Conservation (phyloP, 2,797 vertebrate species). For the Diplodus sargus region DNA sequence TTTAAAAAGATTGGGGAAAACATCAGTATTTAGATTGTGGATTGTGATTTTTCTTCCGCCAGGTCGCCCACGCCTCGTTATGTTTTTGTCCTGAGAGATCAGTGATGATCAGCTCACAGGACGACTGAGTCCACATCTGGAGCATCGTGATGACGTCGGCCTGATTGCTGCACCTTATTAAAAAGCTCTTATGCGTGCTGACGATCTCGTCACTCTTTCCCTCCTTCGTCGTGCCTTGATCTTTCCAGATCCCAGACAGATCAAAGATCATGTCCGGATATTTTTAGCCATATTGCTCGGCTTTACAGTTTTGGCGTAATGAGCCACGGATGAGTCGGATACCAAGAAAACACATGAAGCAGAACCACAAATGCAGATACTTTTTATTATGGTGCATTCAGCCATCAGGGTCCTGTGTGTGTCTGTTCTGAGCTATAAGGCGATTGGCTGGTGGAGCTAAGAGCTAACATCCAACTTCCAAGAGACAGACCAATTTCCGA, state of each 20-base stretch:
- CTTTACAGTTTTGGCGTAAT: not conserved
- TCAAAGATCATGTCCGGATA: not conserved
- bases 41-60: no score
- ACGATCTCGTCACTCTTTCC: not conserved
- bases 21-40: no score
- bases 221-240: not conserved
- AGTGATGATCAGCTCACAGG: not conserved
- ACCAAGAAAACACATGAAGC: not conserved
- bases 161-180: slow-evolving; percentile 10
- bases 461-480: no score
- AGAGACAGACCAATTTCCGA: no score
- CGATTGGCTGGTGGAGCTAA: no score
- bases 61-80: no score
- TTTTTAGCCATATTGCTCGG: not conserved
- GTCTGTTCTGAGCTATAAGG: not conserved
- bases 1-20: no score
- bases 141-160: not conserved
- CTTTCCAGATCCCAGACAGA: not conserved
- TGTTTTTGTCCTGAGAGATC: not conserved
- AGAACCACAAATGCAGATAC: not conserved
- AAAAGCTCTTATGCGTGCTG: not conserved
- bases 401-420: not conserved
- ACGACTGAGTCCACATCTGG: not conserved
- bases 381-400: not conserved
- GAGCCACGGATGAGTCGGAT: not conserved